Evolutionary conservation across 23 tunicate species (phyloP).

Genomic region (Aplidium turbinatum): DNA sequence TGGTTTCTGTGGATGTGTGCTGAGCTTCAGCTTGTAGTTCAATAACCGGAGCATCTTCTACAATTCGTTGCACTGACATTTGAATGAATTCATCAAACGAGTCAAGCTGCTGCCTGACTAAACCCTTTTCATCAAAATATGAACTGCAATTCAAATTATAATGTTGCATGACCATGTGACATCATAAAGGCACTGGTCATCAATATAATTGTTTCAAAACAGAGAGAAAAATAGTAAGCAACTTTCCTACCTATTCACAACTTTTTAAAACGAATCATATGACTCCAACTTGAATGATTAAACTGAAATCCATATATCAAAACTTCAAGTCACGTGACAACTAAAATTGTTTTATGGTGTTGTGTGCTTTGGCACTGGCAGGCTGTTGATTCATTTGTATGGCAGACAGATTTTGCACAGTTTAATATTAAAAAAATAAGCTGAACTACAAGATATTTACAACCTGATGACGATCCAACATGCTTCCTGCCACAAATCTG

Average conservation of each 20-base stretch:
- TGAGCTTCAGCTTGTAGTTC: slow-evolving; percentile 98
- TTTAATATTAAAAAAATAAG: neutral
- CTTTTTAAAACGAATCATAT: too few relatives aligned
- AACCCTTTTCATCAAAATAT: slow-evolving; percentile 98
- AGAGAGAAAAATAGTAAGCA: too few relatives aligned
- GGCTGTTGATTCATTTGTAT: too few relatives aligned
- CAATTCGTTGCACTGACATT: slow-evolving; percentile 99
- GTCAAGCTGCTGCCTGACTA: slow-evolving; percentile 98
- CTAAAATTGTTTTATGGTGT: too few relatives aligned
- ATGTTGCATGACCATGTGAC: too few relatives aligned
- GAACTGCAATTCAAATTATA: too few relatives aligned
- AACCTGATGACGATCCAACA: slow-evolving; percentile 98
- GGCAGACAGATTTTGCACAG: neutral
- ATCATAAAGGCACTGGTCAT: too few relatives aligned
- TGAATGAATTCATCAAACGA: slow-evolving; percentile 99
- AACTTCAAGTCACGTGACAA: neutral
- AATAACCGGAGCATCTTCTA: slow-evolving; percentile 96
- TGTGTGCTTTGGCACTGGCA: too few relatives aligned
- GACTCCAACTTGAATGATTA: neutral
- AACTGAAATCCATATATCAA: neutral
- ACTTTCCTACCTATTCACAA: too few relatives aligned
- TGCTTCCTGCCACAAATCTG: slow-evolving; percentile 97
- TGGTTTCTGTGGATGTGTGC: slow-evolving; percentile 82
- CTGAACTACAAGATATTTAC: neutral
- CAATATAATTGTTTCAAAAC: too few relatives aligned